Base-by-base conservation (phyloP, 2,888 invertebrate species). In the Microplitis deprimator region DNA sequence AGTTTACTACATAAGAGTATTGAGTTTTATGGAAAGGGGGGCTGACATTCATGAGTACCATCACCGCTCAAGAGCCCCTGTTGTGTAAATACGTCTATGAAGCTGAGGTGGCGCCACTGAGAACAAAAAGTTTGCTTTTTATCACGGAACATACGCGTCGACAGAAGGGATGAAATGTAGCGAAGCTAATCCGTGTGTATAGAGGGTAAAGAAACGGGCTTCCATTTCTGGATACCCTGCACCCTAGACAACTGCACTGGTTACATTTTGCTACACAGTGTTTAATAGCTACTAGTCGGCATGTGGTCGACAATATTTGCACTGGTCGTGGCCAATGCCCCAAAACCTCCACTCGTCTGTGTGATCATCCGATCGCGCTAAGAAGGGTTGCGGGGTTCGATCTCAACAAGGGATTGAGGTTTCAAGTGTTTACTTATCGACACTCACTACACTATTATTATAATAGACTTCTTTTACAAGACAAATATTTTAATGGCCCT, bases 111-210 rank as follows among this genome's bases (percentile, higher is more conserved):
- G 77, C 77, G 73, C 77, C 67, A 70, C 70, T 69, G 16, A 40
- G 59, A 50, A 10, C 50, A 10, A 17, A n/a, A 8, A 64, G 65
- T 70, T 41, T 69, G 73, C 70, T 75, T 69, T 74, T 67, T 68
- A 74, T 70, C 62, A 20, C 65, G 65, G 79, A 84, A 85, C 87
- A 88, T 88, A 88, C 88, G 87, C 87, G 85, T 82, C 84, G 87
- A 87, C 89, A 89, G 85, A 88, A 89, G 88, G 89, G 88, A 84
- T 85, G 85, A 88, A 89, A 89, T 88, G 89, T 88, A 89, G 88
- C 88, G 87, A 85, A 82, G 85, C 88, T 89, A 89, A 89, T 89
- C 89, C 88, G 79, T 85, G 83, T 79, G 80, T 77, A 29, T 81
- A n/a, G 61, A 40, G 73, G 62, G 29, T 29, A 3, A 29, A 29